Conservation (phyloP, 1,140 invertebrate genomes). For the Galleria mellonella region DNA sequence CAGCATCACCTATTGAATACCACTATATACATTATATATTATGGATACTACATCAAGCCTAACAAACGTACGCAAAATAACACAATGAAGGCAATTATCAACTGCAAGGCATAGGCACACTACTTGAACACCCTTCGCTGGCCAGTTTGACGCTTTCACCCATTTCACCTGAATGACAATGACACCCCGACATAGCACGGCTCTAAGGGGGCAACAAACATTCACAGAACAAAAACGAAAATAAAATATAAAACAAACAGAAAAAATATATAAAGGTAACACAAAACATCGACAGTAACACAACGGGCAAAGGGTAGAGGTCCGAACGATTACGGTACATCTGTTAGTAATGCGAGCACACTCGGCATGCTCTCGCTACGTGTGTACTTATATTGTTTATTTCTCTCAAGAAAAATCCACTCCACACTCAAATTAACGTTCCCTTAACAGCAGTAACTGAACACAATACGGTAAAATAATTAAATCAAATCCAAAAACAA, state of each 20-base stretch:
- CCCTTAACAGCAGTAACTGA: conserved; percentile 57
- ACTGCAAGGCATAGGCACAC: conserved; percentile 54
- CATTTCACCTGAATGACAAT: conserved; percentile 46
- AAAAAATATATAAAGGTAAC: conserved; percentile 40
- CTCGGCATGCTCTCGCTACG: conserved; percentile 53
- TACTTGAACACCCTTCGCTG: conserved; percentile 36
- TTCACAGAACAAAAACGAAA: conserved; percentile 50
- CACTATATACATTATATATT: conserved; percentile 48
- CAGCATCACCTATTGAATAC: conserved; percentile 10
- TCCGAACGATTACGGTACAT: conserved; percentile 41
- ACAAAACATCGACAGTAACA: conserved; percentile 59
- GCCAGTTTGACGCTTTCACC: conserved; percentile 55
- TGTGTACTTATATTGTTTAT: conserved; percentile 22
- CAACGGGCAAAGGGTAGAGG: conserved; percentile 57
- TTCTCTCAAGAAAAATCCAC: conserved; percentile 57
- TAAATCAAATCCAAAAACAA: conserved; percentile 44
- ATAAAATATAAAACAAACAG: conserved; percentile 34
- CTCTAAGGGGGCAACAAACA: conserved; percentile 47
- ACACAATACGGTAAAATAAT: conserved; percentile 47
- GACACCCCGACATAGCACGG: conserved; percentile 44
- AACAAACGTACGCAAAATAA: conserved; percentile 66
- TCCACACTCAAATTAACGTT: conserved; percentile 67
- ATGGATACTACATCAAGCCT: conserved; percentile 67
- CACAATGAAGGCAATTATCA: conserved; percentile 53
- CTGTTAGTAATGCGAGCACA: conserved; percentile 54